Conservation (phyloP, 2,113 vertebrate species). For the Ascaphus truei region DNA sequence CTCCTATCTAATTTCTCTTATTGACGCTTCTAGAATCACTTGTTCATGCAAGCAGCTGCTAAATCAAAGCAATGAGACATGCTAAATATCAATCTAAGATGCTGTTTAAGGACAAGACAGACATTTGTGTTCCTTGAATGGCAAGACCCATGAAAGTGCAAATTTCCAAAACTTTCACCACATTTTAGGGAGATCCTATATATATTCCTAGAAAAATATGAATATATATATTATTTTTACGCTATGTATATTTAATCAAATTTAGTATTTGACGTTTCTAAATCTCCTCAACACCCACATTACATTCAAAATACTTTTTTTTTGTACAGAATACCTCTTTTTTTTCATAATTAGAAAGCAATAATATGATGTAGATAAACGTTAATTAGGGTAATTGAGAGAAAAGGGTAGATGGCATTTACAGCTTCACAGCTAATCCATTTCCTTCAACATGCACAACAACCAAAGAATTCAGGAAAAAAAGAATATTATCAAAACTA, state of each 20-base stretch:
- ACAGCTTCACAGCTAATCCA: background rate
- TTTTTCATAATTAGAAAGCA: too few species aligned
- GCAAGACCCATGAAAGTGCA: too few species aligned
- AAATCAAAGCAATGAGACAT: background rate
- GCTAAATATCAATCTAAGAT: slow-evolving; percentile 15
- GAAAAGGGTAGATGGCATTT: background rate
- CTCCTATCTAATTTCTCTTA: background rate
- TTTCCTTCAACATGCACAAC: background rate
- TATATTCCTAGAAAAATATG: too few species aligned
- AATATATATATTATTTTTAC: too few species aligned
- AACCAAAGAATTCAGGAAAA: background rate
- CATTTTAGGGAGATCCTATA: too few species aligned
- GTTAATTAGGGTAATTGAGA: background rate
- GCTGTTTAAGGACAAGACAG: background rate
- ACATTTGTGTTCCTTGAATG: slow-evolving; percentile 6
- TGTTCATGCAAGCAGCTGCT: background rate
- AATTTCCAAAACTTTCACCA: too few species aligned
- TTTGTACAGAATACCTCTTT: background rate
- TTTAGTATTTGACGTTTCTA: too few species aligned
- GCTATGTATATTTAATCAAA: too few species aligned
- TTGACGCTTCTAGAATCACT: background rate
- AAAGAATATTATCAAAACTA: background rate
- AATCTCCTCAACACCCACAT: too few species aligned
- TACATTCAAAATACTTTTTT: background rate
- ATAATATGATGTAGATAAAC: too few species aligned